Conservation (phyloP, 92 coral and sea anemone species). For the Hydrozoanthus gracilis region DNA sequence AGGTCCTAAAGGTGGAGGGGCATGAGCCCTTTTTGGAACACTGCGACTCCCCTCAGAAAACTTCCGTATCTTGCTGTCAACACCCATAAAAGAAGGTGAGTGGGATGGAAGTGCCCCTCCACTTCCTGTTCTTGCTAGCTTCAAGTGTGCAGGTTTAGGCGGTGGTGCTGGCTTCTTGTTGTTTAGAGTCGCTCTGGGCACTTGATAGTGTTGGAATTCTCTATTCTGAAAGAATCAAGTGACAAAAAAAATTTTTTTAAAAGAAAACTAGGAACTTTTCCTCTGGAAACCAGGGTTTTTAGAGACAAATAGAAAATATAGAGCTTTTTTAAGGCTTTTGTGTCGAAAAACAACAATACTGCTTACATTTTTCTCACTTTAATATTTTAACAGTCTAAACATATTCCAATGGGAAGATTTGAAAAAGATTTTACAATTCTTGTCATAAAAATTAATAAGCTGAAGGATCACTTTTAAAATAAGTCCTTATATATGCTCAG, state of each 20-base stretch:
- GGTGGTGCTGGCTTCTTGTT: slow-evolving; percentile 82
- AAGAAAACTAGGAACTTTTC: no score
- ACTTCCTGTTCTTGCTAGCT: slow-evolving; percentile 67
- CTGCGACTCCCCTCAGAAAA: slow-evolving; percentile 64
- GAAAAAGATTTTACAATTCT: no score
- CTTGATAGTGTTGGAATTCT: slow-evolving; percentile 71
- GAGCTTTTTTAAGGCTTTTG: no score
- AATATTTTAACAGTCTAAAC: no score
- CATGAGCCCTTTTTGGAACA: slow-evolving; percentile 40
- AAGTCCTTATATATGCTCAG: no score
- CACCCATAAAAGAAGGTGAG: slow-evolving; percentile 19
- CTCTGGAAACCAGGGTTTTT: no score
- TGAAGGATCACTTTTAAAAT: no score
- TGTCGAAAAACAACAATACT: no score
- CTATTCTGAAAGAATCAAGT: slow-evolving; percentile 4
- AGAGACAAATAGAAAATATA: no score
- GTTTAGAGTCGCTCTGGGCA: slow-evolving; percentile 69
- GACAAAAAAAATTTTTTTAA: neutral
- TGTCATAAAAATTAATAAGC: no score
- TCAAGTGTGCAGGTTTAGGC: slow-evolving; percentile 87
- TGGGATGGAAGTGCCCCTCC: slow-evolving; percentile 33
- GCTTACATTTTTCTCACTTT: no score
- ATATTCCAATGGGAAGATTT: no score
- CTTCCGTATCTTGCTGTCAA: slow-evolving; percentile 58
- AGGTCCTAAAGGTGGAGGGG: slow-evolving; percentile 86